Evolutionary conservation across 1,140 invertebrate species (phyloP).

Genomic region (Oedothorax gibbosus): DNA sequence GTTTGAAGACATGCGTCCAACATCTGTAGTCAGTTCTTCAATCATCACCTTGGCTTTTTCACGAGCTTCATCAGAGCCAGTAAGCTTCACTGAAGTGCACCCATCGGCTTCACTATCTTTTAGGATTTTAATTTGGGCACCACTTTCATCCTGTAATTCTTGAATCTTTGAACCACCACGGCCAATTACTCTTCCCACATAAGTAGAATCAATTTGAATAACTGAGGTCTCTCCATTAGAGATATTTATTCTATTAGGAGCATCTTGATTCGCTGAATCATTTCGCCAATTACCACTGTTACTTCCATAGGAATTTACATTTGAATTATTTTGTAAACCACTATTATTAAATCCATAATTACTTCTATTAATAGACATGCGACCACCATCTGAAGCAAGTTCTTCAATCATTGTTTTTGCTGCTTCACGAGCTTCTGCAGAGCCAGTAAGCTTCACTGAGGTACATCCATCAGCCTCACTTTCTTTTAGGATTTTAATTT

Average conservation of each 20-base stretch:
- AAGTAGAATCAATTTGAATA: constrained; percentile 49
- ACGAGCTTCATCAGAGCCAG: constrained; percentile 72
- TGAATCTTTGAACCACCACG: constrained; percentile 95
- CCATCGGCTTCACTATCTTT: constrained; percentile 36
- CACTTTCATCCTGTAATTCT: constrained; percentile 91
- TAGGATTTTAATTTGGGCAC: constrained; percentile 74
- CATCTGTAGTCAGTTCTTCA: constrained; percentile 66
- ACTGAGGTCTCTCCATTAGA: constrained; percentile 8
- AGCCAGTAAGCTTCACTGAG: constrained; percentile 70
- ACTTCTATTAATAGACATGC: background rate
- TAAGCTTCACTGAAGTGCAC: constrained; percentile 65
- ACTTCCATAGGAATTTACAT: constrained; percentile 62
- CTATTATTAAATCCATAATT: background rate
- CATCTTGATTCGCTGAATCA: background rate
- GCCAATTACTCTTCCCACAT: constrained; percentile 73
- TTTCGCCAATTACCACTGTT: constrained; percentile 9
- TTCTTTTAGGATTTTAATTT: constrained; percentile 70
- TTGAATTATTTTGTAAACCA: too few species aligned
- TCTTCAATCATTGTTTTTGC: constrained; percentile 73
- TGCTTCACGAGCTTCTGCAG: constrained; percentile 70
- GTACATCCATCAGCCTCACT: constrained; percentile 31
- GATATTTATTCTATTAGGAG: background rate
- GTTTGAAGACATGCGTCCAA: background rate
- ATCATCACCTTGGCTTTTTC: constrained; percentile 73
- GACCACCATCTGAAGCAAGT: constrained; percentile 11